Evolutionary conservation across 30 jellyfish, hydroid and myxozoan genomes (phyloP).

Genomic region (Clytia hemisphaerica): DNA sequence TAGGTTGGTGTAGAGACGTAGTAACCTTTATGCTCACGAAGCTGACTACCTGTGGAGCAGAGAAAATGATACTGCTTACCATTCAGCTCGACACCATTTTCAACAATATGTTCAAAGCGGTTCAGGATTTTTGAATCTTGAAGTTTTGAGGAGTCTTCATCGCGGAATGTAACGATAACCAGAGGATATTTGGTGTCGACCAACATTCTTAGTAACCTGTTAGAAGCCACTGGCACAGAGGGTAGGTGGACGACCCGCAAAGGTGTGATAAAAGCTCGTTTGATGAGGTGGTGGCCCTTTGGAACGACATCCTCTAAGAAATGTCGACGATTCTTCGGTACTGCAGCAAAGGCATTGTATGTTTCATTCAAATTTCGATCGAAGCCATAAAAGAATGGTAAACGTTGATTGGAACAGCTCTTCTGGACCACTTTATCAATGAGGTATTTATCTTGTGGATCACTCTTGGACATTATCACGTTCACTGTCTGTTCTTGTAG

Average conservation of each 20-base stretch:
- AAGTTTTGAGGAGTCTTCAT: slow-evolving; percentile 47
- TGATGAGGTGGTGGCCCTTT: slow-evolving; percentile 23
- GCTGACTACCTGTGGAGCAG: slow-evolving; percentile 69
- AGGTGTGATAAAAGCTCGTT: slow-evolving; percentile 56
- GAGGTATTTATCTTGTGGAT: too few relatives aligned
- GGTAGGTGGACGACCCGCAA: slow-evolving; percentile 51
- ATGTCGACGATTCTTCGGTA: slow-evolving; percentile 20
- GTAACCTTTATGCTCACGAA: slow-evolving; percentile 64
- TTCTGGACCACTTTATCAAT: too few relatives aligned
- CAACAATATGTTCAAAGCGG: slow-evolving; percentile 6
- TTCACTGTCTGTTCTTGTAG: too few relatives aligned
- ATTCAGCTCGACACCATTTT: slow-evolving; percentile 29
- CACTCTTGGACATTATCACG: too few relatives aligned
- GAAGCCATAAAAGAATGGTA: slow-evolving; percentile 23
- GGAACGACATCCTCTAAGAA: slow-evolving; percentile 36
- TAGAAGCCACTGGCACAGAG: slow-evolving; percentile 57
- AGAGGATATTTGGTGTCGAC: slow-evolving; percentile 20
- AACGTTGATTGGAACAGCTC: too few relatives aligned
- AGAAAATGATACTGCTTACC: slow-evolving; percentile 28
- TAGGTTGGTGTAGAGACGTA: slow-evolving; percentile 44
- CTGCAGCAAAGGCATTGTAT: not conserved
- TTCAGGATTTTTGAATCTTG: slow-evolving; percentile 7
- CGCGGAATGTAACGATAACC: slow-evolving; percentile 46
- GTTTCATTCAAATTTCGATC: slow-evolving; percentile 3
- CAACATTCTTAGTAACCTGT: slow-evolving; percentile 47